Base-by-base conservation (phyloP, 2,797 vertebrate genomes). In the Pelobates cultripes region DNA sequence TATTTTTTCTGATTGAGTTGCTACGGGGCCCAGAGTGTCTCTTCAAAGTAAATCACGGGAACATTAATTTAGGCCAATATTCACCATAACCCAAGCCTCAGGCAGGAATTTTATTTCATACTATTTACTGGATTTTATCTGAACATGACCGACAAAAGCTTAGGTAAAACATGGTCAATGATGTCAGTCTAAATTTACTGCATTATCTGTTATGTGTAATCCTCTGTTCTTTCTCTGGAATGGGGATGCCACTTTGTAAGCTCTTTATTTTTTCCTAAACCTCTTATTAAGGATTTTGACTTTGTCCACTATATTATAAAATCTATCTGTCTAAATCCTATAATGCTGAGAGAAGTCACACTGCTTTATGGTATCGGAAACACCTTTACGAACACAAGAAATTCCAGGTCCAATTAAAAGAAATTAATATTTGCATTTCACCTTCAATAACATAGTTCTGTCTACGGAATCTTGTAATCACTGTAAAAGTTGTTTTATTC, bases 261-360 rank as follows among this genome's bases (percentile, higher is more conserved):
- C 80, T 77, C 69, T 82, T 77, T 82, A 82, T 64, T 72, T 47
- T 67, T 17, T 55, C 60, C 47, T 77, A 82, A 82, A 82, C 75
- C 80, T 82, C 80, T 82, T 82, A 82, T 66, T 77, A 71, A 55
- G 69, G 75, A 77, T 82, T 77, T 51, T 40, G 55, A 55, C 40
- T 82, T 73, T 82, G 80, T 73, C 69, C 70, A 66, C 63, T 57
- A 66, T 55, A 81, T 82, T 82, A 71, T 60, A 57, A 77, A 82
- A 77, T 70, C 55, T 77, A 64, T 76, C 67, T 5, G 3, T 41
- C 51, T 15, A 81, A 75, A 81, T 57, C 80, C 74, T 15, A 28
- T 57, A 67, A 77, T 66, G 4, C 43, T 2, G 80, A 44, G 80
- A 77, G 69, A 72, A 72, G 53, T 28, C 17, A 76, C 40, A 55